Evolutionary conservation across 2,888 invertebrate genomes (phyloP).

Genomic region (Stegophylla sp.): DNA sequence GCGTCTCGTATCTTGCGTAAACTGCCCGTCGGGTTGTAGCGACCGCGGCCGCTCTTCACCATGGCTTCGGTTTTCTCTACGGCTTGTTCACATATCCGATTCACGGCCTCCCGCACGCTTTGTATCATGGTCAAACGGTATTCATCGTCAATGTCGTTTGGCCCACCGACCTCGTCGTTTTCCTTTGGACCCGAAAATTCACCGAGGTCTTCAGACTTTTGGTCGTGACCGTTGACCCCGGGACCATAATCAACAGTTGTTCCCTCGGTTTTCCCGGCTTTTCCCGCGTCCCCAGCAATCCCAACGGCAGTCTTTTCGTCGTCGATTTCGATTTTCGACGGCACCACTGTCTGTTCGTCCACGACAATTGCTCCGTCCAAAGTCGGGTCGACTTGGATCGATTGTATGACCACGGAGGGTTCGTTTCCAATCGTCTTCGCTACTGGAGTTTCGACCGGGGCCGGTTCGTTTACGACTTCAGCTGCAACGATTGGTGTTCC

Average conservation of each 20-base stretch:
- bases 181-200: no score
- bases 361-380: background rate
- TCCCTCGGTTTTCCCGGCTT: no score
- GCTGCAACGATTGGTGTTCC: no score
- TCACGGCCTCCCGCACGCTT: slow-evolving; percentile 61
- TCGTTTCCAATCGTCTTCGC: no score
- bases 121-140: slow-evolving; percentile 60
- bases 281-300: background rate
- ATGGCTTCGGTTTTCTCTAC: slow-evolving; percentile 61
- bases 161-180: background rate
- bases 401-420: no score
- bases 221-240: no score
- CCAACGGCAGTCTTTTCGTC: background rate
- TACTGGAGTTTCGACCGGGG: no score
- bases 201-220: no score
- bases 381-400: no score
- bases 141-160: background rate
- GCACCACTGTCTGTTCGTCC: background rate
- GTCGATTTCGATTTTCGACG: background rate
- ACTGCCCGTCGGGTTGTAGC: background rate
- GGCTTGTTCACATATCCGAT: slow-evolving; percentile 62
- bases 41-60: slow-evolving; percentile 38
- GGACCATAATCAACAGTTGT: no score
- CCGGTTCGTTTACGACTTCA: no score
- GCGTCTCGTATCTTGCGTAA: slow-evolving; percentile 26